Evolutionary conservation across 1,140 invertebrate genomes (phyloP), one percentile per base, ranked within the genome.

Genomic region (Panagrolaimus sp.): DNA sequence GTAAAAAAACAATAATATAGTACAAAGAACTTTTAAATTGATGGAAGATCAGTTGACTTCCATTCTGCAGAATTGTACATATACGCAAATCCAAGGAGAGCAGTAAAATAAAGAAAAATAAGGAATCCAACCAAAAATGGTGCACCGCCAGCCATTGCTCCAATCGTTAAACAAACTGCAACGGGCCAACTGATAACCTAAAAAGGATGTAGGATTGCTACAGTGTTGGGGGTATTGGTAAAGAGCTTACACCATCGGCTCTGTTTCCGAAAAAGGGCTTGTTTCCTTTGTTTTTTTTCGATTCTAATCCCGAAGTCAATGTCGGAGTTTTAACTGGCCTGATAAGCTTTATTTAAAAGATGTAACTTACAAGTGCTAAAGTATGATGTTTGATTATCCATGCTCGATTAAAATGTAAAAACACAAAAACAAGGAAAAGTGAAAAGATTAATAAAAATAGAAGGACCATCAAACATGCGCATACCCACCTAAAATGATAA

Each of bases 401-500:
- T n/a, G 73, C 70, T 14, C 43, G 20, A 48, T 74, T 74, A 38
- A 74, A 75, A 44, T 74, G 73, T 7, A 74, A 57, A 27, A 72
- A 70, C 7, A 74, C 44, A 57, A 74, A 74, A 42, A 74, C 73
- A 46, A 75, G 68, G 42, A 74, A 74, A 16, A 74, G 51, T 23
- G 72, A 74, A 13, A 74, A 44, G 31, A 74, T 74, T 9, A 74
- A 45, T 38, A 75, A 23, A 63, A 74, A 76, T 14, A 74, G 44
- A 7, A 76, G 67, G 5, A 74, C 67, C 72, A 74, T 74, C 16
- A 74, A 47, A n/a, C 68, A 20, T 31, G 72, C 72, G 63, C 72
- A 74, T 3, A 68, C 63, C 72, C 72, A 73, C 69, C 67, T 68
- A 38, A 65, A 68, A 66, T 42, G 16, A 38, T 44, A 1, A 45